These are phyloP conservation scores for Dusona sp. DNA, from an alignment of 2,888 invertebrate species.

Conservation along the genomic window DNA sequence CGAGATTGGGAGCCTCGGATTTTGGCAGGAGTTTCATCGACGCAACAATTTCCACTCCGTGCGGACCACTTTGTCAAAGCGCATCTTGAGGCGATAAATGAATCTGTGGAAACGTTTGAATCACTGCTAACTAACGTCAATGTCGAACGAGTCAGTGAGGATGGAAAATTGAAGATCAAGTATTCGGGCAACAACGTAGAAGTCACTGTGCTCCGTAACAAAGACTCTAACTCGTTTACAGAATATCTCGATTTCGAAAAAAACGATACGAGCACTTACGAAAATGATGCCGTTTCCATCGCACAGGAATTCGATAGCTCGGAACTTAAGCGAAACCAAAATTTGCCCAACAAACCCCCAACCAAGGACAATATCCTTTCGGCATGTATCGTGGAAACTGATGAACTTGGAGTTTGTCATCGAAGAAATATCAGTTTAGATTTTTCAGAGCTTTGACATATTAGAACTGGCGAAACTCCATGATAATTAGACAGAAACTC, in stretches of 20 bases:
- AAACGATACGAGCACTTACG: not conserved
- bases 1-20: not conserved
- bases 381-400: not conserved
- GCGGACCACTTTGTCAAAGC: not conserved
- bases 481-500: too few relatives aligned
- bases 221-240: not conserved
- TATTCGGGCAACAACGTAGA: not conserved
- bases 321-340: not conserved
- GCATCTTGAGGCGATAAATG: not conserved
- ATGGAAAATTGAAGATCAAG: not conserved
- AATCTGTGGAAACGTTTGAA: not conserved
- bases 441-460: not conserved
- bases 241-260: not conserved
- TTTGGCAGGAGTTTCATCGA: not conserved
- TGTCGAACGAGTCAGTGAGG: not conserved
- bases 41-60: not conserved
- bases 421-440: slow-evolving; percentile 1
- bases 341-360: not conserved
- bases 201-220: not conserved
- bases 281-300: not conserved
- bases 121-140: not conserved
- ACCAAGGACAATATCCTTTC: not conserved
- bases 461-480: not conserved
- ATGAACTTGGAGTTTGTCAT: not conserved
- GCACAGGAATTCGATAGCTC: not conserved